These are phyloP conservation scores for Apogon hyalosoma DNA, from an alignment of 2,797 vertebrate genomes.

Conservation along the genomic window DNA sequence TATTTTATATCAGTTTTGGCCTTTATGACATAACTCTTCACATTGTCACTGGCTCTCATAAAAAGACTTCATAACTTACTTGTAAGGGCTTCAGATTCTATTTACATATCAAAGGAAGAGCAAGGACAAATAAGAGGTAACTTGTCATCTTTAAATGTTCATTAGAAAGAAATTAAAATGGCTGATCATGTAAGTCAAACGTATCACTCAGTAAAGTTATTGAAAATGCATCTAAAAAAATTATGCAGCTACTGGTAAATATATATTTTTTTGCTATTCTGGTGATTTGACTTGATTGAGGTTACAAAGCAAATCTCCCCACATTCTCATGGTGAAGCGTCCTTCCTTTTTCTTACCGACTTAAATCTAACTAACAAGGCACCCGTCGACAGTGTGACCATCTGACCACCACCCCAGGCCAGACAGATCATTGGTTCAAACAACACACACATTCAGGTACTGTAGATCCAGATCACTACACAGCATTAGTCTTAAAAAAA, in stretches of 20 bases:
- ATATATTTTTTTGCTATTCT: slow-evolving; percentile 65
- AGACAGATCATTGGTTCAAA: slow-evolving; percentile 76
- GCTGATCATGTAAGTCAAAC: slow-evolving; percentile 67
- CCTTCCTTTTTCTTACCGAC: slow-evolving; percentile 46
- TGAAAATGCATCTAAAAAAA: slow-evolving; percentile 47
- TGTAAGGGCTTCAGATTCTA: slow-evolving; percentile 71
- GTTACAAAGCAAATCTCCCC: slow-evolving; percentile 73
- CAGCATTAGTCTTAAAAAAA: slow-evolving; percentile 49
- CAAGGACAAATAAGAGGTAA: slow-evolving; percentile 65
- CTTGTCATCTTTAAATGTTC: slow-evolving; percentile 64
- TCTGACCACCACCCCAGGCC: slow-evolving; percentile 45
- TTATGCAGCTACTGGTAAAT: slow-evolving; percentile 49
- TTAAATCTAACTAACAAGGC: slow-evolving; percentile 42
- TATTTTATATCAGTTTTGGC: slow-evolving; percentile 65
- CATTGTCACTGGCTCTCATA: slow-evolving; percentile 52
- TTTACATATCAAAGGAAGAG: slow-evolving; percentile 79
- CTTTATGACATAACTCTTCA: slow-evolving; percentile 58
- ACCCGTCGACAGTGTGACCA: slow-evolving; percentile 40
- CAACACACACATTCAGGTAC: slow-evolving; percentile 65
- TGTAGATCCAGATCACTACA: slow-evolving; percentile 58
- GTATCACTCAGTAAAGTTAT: slow-evolving; percentile 58
- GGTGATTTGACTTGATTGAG: slow-evolving; percentile 75
- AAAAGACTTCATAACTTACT: slow-evolving; percentile 79
- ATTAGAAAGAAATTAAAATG: slow-evolving; percentile 74
- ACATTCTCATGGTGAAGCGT: slow-evolving; percentile 62